Evolutionary conservation across 2,888 invertebrate species (phyloP), one percentile per base, ranked within the genome.

Genomic region (Ommatoiulus sabulosus): DNA sequence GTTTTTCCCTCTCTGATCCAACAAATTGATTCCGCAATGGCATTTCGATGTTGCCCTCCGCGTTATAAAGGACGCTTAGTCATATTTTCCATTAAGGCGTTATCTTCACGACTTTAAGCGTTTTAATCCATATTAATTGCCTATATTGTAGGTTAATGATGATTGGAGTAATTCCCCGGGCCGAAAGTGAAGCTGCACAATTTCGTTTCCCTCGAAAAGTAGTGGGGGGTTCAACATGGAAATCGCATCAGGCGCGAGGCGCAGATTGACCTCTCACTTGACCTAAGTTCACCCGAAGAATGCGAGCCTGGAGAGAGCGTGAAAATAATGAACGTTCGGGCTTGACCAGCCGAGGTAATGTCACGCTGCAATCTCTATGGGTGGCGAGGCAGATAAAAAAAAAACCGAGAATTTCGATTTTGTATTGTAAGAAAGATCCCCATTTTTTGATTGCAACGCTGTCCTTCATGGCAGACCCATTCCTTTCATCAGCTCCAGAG

Each of bases 81-180:
- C 72, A 72, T 24, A 24, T 24, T 24, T 72, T 72, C 72, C 72
- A 72, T 72, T 72, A 72, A 72, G 24, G 72, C 72, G 24, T 24
- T 72, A 72, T 72, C 72, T 4, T 1, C 72, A 24, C 20, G 24
- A 24, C 24, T 20, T 24, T 52, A 12, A 52, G 52, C 17, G 17
- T 52, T 52, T 52, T 72, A 72, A 72, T 72, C 72, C 72, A 24
- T 24, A 72, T 72, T 72, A 72, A 72, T 72, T 72, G 72, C 72
- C 10, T 72, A 72, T 72, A 72, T 72, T 24, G 72, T 72, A 72
- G 72, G 72, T 72, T 72, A 72, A 72, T 72, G 72, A 72, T 72
- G 72, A 72, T 72, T 72, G 72, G 24, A 24, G 7, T 20, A 8
- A 72, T 72, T 72, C 72, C 72, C 72, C 72, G n/a, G 72, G 24